Conservation (phyloP, 2,113 vertebrate species). For the Hystrix cristata region DNA sequence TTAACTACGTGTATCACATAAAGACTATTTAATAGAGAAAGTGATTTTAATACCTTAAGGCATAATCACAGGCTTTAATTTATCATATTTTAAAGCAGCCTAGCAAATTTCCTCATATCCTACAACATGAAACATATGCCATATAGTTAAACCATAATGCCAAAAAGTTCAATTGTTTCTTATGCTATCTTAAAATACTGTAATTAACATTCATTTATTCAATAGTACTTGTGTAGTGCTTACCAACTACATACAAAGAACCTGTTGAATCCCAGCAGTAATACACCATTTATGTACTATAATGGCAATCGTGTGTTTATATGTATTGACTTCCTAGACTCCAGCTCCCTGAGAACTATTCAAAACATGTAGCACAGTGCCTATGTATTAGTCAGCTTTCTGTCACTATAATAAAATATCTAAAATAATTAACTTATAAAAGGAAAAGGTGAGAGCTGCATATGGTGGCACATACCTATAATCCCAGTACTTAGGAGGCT, state of each 20-base stretch:
- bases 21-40: background rate
- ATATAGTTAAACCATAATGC: background rate
- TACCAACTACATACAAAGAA: background rate
- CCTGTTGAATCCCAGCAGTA: background rate
- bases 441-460: background rate
- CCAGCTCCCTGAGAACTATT: background rate
- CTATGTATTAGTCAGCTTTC: background rate
- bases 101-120: conserved; percentile 21
- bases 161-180: conserved; percentile 29
- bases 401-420: background rate
- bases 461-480: background rate
- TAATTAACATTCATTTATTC: conserved; percentile 30
- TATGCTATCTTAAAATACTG: background rate
- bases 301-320: background rate
- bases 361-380: background rate
- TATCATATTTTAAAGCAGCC: background rate
- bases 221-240: background rate
- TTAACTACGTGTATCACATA: background rate
- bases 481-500: background rate
- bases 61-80: background rate
- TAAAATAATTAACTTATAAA: background rate
- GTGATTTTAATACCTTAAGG: background rate
- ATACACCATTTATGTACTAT: background rate
- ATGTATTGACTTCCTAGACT: background rate
- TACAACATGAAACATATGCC: background rate